Conservation (phyloP, 2,113 vertebrate genomes). For the Morone chrysops region DNA sequence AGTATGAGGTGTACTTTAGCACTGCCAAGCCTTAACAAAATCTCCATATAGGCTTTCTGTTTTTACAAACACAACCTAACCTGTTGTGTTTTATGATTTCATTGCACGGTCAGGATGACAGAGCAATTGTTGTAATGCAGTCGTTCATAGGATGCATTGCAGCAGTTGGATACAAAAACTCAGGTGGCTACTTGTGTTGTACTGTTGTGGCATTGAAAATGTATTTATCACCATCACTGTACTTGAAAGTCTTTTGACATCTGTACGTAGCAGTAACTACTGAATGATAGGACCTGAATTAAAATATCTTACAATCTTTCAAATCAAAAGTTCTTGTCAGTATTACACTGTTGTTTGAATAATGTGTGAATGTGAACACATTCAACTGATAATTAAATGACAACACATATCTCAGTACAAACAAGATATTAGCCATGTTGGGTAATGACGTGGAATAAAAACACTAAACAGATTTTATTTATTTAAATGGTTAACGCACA, state of each 20-base stretch:
- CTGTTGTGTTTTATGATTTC: constrained; percentile 30
- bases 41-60: constrained; percentile 2
- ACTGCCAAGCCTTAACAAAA: constrained; percentile 22
- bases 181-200: constrained; percentile 36
- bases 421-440: not conserved
- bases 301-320: constrained; percentile 19
- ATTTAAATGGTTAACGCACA: constrained; percentile 48
- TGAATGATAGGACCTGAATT: not conserved
- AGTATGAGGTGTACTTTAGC: constrained; percentile 9
- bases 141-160: constrained; percentile 3
- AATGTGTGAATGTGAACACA: not conserved
- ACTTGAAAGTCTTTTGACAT: constrained; percentile 45
- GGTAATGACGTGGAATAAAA: constrained; percentile 15
- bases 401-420: not conserved
- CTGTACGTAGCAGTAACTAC: not conserved
- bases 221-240: constrained; percentile 17
- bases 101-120: constrained; percentile 1
- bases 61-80: constrained; percentile 19
- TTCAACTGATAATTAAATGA: constrained; percentile 8
- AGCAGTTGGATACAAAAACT: constrained; percentile 23
- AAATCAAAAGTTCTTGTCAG: constrained; percentile 6
- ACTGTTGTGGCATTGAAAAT: constrained; percentile 17
- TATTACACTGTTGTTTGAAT: constrained; percentile 11
- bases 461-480: constrained; percentile 63
- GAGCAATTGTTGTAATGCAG: not conserved